phyloP scores from a whole-genome alignment of 23 tunicate species.

The Ascidia mentula region DNA sequence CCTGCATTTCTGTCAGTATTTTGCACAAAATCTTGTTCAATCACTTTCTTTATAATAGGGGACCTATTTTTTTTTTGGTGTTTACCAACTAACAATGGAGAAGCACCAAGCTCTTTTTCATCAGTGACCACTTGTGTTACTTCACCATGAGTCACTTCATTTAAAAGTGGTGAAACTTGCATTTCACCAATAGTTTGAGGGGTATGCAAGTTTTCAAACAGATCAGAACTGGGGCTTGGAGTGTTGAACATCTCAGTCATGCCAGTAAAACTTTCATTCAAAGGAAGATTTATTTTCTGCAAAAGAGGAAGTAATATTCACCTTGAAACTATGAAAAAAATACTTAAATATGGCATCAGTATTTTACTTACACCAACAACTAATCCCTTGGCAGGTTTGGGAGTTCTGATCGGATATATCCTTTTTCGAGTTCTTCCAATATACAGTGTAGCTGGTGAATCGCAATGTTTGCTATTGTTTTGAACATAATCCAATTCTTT shows the following conservation, averaged over 20 bases:
- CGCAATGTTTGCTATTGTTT: constrained; percentile 36
- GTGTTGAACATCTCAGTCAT: constrained; percentile 36
- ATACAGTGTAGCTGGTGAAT: constrained; percentile 90
- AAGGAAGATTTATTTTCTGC: constrained; percentile 50
- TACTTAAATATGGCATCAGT: too few species aligned
- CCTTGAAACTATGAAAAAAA: too few species aligned
- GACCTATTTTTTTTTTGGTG: neutral
- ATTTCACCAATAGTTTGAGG: constrained; percentile 40
- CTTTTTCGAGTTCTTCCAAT: constrained; percentile 43
- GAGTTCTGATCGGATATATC: constrained; percentile 29
- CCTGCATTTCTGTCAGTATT: neutral
- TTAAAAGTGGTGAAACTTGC: constrained; percentile 50
- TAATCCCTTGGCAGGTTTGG: constrained; percentile 22
- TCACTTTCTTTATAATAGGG: neutral
- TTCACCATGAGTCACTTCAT: neutral
- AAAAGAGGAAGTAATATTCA: neutral
- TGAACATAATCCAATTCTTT: neutral
- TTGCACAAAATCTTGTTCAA: neutral
- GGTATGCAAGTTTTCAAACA: constrained; percentile 22
- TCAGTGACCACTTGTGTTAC: neutral
- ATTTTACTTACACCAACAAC: constrained; percentile 36
- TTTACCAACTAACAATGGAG: neutral
- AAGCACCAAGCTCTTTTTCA: constrained; percentile 11
- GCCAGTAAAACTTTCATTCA: constrained; percentile 49
- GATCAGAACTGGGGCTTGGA: constrained; percentile 17